Conservation (phyloP, 2,888 invertebrate genomes). For the Ormia ochracea region DNA sequence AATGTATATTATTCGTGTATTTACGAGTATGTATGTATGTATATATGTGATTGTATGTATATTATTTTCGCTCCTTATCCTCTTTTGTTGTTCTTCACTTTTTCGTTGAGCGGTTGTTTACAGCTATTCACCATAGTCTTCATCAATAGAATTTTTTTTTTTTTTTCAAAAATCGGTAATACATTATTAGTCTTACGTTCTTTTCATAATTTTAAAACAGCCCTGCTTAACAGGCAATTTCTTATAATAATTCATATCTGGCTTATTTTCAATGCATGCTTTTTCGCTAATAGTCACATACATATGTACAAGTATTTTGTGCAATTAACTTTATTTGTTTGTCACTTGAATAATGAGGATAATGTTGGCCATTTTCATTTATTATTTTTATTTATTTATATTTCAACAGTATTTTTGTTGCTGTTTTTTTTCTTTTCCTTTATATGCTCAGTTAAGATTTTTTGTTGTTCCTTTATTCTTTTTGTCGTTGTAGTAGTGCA, state of each 20-base stretch:
- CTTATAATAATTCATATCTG: background rate
- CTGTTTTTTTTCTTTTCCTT: background rate
- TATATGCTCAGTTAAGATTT: conserved; percentile 6
- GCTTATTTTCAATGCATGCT: background rate
- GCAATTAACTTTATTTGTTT: conserved; percentile 54
- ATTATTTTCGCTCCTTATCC: background rate
- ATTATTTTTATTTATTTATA: conserved; percentile 31
- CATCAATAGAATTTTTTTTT: too few relatives aligned
- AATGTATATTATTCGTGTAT: background rate
- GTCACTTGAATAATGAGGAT: conserved; percentile 36
- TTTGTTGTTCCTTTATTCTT: conserved; percentile 22
- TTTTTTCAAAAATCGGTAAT: background rate
- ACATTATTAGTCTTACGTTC: background rate
- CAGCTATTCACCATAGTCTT: background rate
- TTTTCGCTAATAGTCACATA: background rate
- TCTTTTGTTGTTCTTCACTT: background rate
- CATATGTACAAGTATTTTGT: conserved; percentile 29
- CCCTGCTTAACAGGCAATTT: background rate
- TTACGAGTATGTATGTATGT: background rate
- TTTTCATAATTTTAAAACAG: background rate
- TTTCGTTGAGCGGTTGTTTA: background rate
- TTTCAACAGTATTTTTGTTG: background rate
- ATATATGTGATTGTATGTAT: background rate
- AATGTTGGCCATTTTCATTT: conserved; percentile 55
- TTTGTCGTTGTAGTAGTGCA: conserved; percentile 21